A percentile compares a stretch with the other conserved stretches of the same genome.
Conservation (phyloP, 2,888 invertebrate genomes). For the Caenorhabditis macrosperma region DNA sequence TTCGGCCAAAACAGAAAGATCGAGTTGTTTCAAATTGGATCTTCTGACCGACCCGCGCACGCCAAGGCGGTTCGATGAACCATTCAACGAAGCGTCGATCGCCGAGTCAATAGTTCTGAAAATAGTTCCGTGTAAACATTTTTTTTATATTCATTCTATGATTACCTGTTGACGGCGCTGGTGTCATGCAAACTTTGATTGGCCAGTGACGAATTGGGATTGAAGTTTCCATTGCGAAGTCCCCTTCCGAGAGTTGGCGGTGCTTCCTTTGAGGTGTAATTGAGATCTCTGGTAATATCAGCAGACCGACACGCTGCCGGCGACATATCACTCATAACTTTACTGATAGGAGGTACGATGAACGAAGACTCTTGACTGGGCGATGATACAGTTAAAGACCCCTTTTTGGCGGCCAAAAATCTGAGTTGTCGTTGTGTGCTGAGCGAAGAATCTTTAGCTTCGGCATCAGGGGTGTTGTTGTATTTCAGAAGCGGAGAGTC, state of each 20-base stretch:
- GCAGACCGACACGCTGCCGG: conserved; percentile 37
- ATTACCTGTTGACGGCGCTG: conserved; percentile 51
- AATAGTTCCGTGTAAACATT: no score
- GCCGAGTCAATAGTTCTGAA: conserved; percentile 63
- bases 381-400: neutral
- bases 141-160: no score
- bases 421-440: conserved; percentile 64
- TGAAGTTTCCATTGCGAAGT: conserved; percentile 52
- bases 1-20: conserved; percentile 53
- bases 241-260: conserved; percentile 70
- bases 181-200: conserved; percentile 36
- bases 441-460: conserved; percentile 37
- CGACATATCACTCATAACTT: conserved; percentile 59
- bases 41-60: conserved; percentile 43
- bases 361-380: conserved; percentile 46
- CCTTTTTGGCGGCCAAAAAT: conserved; percentile 63
- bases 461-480: conserved; percentile 25
- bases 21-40: conserved; percentile 65
- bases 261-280: conserved; percentile 64
- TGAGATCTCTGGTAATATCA: conserved; percentile 56
- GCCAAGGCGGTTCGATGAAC: conserved; percentile 53
- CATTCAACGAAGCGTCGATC: conserved; percentile 58
- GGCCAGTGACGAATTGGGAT: conserved; percentile 22
- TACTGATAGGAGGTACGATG: conserved; percentile 42
- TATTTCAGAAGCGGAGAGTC: conserved; percentile 86